Conservation (phyloP, 2,888 invertebrate species). For the Myopa testacea region DNA sequence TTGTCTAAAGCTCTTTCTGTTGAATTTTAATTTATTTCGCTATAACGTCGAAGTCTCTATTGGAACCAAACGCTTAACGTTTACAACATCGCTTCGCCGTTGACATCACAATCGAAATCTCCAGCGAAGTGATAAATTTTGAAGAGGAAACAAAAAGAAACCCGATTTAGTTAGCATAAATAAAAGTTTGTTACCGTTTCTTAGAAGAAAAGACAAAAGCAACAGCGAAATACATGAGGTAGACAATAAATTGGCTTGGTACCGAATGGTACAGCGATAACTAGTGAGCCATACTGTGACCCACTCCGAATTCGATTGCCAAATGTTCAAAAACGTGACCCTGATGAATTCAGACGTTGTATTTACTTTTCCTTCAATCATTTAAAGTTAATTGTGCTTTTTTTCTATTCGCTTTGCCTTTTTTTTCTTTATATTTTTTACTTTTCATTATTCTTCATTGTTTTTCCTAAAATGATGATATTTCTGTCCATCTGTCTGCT, state of each 20-base stretch:
- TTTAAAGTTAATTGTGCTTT: not conserved
- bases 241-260: no score
- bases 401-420: not conserved
- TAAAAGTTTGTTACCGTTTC: no score
- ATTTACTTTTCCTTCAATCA: not conserved
- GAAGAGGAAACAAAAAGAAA: not conserved
- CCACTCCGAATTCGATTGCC: not conserved
- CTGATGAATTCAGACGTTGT: not conserved
- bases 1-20: no score
- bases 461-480: conserved; percentile 13
- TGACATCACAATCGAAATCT: no score
- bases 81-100: no score
- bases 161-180: not conserved
- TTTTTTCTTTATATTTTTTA: conserved; percentile 37
- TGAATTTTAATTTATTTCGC: no score
- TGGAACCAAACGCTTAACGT: no score
- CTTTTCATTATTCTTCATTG: conserved; percentile 30
- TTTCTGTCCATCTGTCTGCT: conserved; percentile 13
- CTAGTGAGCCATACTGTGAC: no score
- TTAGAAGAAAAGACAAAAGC: no score
- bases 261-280: no score
- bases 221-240: no score
- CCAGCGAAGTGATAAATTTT: not conserved
- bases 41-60: no score
- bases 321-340: conserved; percentile 22